Conservation (phyloP, 2,888 invertebrate genomes). For the Chaetogeoica ovagalla region DNA sequence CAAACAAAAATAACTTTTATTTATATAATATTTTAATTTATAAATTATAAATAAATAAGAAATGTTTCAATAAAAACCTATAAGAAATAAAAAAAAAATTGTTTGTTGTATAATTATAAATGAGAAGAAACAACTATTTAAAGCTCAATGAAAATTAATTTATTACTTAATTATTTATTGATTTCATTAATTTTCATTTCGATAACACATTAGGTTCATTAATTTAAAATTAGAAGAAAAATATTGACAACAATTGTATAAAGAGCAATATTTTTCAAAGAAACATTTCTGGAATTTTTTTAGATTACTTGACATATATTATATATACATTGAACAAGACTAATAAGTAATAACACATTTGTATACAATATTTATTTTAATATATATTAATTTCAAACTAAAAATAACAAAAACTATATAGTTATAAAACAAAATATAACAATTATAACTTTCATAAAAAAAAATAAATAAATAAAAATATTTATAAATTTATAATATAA, state of each 20-base stretch:
- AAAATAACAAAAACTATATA: constrained; percentile 6
- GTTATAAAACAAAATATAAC: constrained; percentile 4
- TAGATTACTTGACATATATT: neutral
- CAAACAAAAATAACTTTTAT: constrained; percentile 16
- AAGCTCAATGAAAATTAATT: too few relatives aligned
- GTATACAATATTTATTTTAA: constrained; percentile 26
- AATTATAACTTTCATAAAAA: constrained; percentile 22
- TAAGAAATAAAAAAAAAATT: neutral
- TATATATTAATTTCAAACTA: constrained; percentile 37
- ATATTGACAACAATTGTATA: too few relatives aligned
- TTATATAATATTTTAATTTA: constrained; percentile 22
- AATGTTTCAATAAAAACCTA: neutral
- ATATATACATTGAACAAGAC: neutral
- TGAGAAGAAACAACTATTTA: neutral
- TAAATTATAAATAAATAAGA: constrained; percentile 2
- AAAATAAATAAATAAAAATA: neutral
- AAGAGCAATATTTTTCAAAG: neutral
- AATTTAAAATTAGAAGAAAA: neutral
- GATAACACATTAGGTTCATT: neutral
- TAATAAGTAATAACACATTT: constrained; percentile 21
- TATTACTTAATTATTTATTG: too few relatives aligned
- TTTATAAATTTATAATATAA: too few relatives aligned
- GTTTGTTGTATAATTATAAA: constrained; percentile 1
- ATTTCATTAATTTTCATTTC: too few relatives aligned
- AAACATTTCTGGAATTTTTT: neutral